Percentiles rank a stretch among this genome's conserved stretches.
phyloP scores from a whole-genome alignment of 35 echinoderm and acorn worm genomes.

The Apostichopus parvimensis region DNA sequence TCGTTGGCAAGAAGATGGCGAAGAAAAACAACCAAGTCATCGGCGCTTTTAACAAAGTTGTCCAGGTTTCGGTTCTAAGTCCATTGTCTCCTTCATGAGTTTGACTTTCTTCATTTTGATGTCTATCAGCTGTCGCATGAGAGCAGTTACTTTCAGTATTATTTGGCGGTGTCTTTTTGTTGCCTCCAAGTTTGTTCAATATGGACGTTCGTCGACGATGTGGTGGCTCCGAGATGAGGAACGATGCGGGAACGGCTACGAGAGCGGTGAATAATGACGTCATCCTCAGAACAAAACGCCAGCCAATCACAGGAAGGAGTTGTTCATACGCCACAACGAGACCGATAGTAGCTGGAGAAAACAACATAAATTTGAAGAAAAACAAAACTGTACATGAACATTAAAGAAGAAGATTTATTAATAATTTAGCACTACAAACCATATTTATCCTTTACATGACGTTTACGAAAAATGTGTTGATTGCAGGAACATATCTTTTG shows the following conservation, averaged over 20 bases:
- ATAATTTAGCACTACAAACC: no score
- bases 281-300: not conserved
- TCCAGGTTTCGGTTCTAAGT: not conserved
- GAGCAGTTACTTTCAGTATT: not conserved
- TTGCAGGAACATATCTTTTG: no score
- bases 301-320: slow-evolving; percentile 24
- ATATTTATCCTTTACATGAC: no score
- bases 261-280: slow-evolving; percentile 19
- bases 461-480: no score
- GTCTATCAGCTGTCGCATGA: no score
- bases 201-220: not conserved
- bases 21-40: slow-evolving; percentile 23
- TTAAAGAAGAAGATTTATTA: no score
- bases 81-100: not conserved
- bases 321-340: slow-evolving; percentile 2
- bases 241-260: not conserved
- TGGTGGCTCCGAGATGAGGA: not conserved
- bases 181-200: not conserved
- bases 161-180: not conserved
- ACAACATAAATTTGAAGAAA: no score
- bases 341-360: not conserved
- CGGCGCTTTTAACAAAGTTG: not conserved
- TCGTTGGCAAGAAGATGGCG: slow-evolving; percentile 14
- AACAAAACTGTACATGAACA: no score
- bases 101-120: no score